Percentiles rank a stretch among this genome's conserved stretches.
Evolutionary conservation across 2,888 invertebrate species (phyloP).

Genomic region (Biston stratarius): DNA sequence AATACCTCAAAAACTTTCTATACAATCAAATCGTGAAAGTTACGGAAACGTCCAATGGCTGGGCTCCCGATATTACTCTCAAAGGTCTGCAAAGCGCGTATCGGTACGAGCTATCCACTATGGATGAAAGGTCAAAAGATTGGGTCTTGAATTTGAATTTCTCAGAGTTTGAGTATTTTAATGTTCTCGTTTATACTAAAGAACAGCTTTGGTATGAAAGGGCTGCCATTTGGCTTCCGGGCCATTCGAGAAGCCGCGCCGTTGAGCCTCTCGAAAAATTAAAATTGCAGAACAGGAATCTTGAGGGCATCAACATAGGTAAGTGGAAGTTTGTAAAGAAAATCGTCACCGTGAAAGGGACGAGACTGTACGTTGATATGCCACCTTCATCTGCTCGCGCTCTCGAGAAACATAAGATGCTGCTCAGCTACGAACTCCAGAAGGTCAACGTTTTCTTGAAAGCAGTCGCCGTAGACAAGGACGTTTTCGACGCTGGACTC

Average conservation of each 20-base stretch:
- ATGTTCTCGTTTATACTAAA: slow-evolving; percentile 71
- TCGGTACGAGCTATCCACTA: slow-evolving; percentile 69
- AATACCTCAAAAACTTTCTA: slow-evolving; percentile 64
- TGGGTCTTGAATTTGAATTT: slow-evolving; percentile 74
- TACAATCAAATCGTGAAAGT: slow-evolving; percentile 63
- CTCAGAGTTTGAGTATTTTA: slow-evolving; percentile 61
- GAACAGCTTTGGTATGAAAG: slow-evolving; percentile 79
- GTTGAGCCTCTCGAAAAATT: slow-evolving; percentile 72
- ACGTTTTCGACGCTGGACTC: slow-evolving; percentile 71
- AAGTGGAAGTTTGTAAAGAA: slow-evolving; percentile 80
- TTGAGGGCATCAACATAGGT: slow-evolving; percentile 65
- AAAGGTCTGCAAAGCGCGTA: slow-evolving; percentile 67
- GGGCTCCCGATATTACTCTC: slow-evolving; percentile 67
- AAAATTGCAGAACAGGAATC: slow-evolving; percentile 68
- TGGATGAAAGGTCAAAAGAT: slow-evolving; percentile 63
- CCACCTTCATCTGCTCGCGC: slow-evolving; percentile 74
- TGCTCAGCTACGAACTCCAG: slow-evolving; percentile 76
- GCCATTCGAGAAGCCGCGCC: slow-evolving; percentile 66
- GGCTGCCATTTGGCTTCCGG: slow-evolving; percentile 78
- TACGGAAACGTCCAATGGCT: slow-evolving; percentile 55
- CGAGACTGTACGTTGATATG: slow-evolving; percentile 77
- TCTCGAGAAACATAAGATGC: slow-evolving; percentile 69
- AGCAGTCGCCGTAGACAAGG: slow-evolving; percentile 75
- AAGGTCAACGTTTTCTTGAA: slow-evolving; percentile 76
- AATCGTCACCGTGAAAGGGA: slow-evolving; percentile 69